A percentile compares a stretch with the other conserved stretches of the same genome.
These are phyloP conservation scores for Drosophila sordidula DNA, from an alignment of 2,888 invertebrate species.

Conservation along the genomic window DNA sequence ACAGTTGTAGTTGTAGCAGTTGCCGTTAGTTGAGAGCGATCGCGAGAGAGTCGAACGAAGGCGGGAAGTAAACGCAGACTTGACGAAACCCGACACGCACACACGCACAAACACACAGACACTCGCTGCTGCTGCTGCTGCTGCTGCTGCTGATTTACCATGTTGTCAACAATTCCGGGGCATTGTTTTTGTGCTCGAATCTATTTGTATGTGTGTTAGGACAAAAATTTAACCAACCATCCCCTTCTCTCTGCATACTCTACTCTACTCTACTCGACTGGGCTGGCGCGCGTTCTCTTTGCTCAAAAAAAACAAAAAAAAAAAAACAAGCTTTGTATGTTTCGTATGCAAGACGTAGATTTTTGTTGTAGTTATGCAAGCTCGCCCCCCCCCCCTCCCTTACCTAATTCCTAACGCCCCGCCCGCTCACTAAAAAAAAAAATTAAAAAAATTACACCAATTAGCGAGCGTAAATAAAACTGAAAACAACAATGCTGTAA, in stretches of 20 bases:
- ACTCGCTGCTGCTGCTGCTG: constrained; percentile 4
- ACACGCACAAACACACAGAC: constrained; percentile 19
- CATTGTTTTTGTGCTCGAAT: constrained; percentile 12
- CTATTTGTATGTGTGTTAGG: constrained; percentile 16
- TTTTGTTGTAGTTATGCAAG: constrained; percentile 44
- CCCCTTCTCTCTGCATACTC: neutral
- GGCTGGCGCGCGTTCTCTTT: constrained; percentile 14
- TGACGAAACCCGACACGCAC: constrained; percentile 3
- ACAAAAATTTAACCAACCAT: neutral
- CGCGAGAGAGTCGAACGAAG: constrained; percentile 33
- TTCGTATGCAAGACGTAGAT: constrained; percentile 39
- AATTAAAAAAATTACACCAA: neutral
- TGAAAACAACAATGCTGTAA: constrained; percentile 9
- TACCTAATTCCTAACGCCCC: neutral
- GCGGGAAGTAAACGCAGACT: neutral
- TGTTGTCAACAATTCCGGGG: constrained; percentile 43
- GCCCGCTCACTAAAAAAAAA: neutral
- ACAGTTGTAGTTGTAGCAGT: constrained; percentile 26
- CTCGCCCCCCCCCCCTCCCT: constrained; percentile 7
- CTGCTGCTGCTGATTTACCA: constrained; percentile 51
- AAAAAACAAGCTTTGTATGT: constrained; percentile 26
- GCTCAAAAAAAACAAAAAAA: neutral
- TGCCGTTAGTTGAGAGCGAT: constrained; percentile 33
- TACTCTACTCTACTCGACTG: constrained; percentile 4
- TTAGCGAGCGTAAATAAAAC: constrained; percentile 31